Evolutionary conservation across 2,113 vertebrate species (phyloP), one percentile per base, ranked within the genome.

Genomic region (Arizona elegans): DNA sequence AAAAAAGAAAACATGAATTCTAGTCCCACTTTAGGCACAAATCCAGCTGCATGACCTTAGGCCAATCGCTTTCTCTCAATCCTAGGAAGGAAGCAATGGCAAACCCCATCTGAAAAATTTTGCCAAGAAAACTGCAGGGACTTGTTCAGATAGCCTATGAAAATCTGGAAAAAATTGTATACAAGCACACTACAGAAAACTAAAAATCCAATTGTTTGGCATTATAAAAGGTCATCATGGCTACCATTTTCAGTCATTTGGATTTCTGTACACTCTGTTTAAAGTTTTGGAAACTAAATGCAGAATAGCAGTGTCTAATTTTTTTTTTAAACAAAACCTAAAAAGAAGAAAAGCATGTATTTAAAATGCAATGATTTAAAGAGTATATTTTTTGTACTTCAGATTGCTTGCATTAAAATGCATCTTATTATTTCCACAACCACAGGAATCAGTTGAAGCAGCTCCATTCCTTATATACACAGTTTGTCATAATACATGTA

Each of bases 291-390:
- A 89, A 91, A 13, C 29, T 38, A 38, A 85, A 53, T 2, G 70
- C 55, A 86, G 8, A 85, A 86, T 47, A 86, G 21, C 29, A 86
- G 10, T 23, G 47, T 86, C 52, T 88, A 29, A 58, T 43, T 43
- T 43, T 43, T 43, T 43, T 54, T 58, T 7, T 21, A 86, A 65
- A 90, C 91, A 95, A 92, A 50, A 8, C 24, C 9, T 50, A 23
- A 95, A 95, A 96, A 21, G 95, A 96, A 94, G 94, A 95, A 96
- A 94, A 92, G 81, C 90, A 94, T 91, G 94, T 11, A 93, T 94
- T 93, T 96, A 95, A 95, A 96, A 97, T 96, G 92, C 91, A 95
- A 94, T 15, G 92, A 33, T 62, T 94, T 92, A 96, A 96, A 94
- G 89, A 94, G 47, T 52, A 90, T 95, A 97, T 92, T 95, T 19